Evolutionary conservation across 2,797 vertebrate genomes (phyloP).

Genomic region (Vespertilio murinus): DNA sequence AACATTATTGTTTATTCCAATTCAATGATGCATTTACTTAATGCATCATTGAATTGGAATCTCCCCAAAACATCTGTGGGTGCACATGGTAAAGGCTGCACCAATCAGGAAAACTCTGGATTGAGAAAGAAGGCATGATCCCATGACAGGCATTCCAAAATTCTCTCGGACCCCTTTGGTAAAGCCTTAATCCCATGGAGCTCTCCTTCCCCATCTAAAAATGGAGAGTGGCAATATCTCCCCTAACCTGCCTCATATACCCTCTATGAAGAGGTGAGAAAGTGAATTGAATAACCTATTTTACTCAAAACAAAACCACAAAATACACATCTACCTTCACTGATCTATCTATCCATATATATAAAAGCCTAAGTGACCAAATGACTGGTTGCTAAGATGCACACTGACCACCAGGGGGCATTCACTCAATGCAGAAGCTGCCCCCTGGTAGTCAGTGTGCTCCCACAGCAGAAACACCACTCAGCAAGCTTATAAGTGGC

Average conservation of each 20-base stretch:
- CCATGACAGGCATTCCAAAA: too few relatives aligned
- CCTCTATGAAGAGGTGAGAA: not conserved
- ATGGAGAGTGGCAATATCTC: not conserved
- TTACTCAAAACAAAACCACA: not conserved
- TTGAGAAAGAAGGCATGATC: not conserved
- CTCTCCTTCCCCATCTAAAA: not conserved
- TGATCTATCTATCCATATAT: not conserved
- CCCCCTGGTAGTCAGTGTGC: too few relatives aligned
- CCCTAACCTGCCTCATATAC: not conserved
- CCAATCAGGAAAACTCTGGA: not conserved
- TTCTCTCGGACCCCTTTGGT: not conserved
- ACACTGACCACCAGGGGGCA: too few relatives aligned
- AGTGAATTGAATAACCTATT: not conserved
- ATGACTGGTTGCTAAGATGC: too few relatives aligned
- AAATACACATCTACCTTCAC: not conserved
- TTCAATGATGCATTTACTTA: not conserved
- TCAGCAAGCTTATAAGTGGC: too few relatives aligned
- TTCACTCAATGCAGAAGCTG: too few relatives aligned
- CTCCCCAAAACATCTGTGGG: not conserved
- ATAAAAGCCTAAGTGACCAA: too few relatives aligned
- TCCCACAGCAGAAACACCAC: too few relatives aligned
- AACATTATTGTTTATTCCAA: conserved; percentile 1
- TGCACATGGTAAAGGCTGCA: not conserved
- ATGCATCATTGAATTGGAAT: too few relatives aligned
- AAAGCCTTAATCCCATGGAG: not conserved